These are phyloP conservation scores for Drosophila triauraria DNA, from an alignment of 1,140 invertebrate genomes.

Conservation along the genomic window DNA sequence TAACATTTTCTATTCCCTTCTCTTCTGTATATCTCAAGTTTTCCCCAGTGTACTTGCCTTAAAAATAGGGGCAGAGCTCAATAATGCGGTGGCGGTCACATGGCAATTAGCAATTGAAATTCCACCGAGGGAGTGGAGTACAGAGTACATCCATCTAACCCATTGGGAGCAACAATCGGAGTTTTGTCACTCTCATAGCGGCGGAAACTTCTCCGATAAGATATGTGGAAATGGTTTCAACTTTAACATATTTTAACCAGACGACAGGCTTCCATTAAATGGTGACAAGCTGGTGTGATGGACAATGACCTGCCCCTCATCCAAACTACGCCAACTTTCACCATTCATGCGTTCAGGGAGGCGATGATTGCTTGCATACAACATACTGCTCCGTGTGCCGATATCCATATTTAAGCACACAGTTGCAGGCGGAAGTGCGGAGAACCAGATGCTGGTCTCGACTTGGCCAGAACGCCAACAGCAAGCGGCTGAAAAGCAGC, in stretches of 20 bases:
- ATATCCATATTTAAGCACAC: slow-evolving; percentile 14
- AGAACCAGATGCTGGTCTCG: slow-evolving; percentile 41
- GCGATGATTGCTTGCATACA: slow-evolving; percentile 9
- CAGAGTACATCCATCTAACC: not conserved
- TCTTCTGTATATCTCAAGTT: not conserved
- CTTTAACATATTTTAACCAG: slow-evolving; percentile 15
- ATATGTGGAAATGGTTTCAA: slow-evolving; percentile 23
- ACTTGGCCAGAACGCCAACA: slow-evolving; percentile 56
- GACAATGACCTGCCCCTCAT: slow-evolving; percentile 34
- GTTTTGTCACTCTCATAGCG: not conserved
- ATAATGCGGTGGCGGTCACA: slow-evolving; percentile 19
- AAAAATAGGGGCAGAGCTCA: slow-evolving; percentile 1
- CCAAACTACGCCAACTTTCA: slow-evolving; percentile 36
- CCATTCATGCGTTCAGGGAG: slow-evolving; percentile 26
- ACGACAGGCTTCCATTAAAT: slow-evolving; percentile 7
- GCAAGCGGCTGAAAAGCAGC: slow-evolving; percentile 21
- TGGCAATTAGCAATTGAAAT: slow-evolving; percentile 48
- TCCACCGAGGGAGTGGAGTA: slow-evolving; percentile 14
- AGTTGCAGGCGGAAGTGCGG: slow-evolving; percentile 50
- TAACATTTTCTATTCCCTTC: not conserved
- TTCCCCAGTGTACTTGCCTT: not conserved
- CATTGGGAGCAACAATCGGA: slow-evolving; percentile 24
- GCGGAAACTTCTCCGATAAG: slow-evolving; percentile 24
- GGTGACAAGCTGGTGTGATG: not conserved
- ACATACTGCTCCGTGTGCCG: not conserved